Conservation (phyloP, 2,888 invertebrate genomes). For the Psylliodes chrysocephalus region DNA sequence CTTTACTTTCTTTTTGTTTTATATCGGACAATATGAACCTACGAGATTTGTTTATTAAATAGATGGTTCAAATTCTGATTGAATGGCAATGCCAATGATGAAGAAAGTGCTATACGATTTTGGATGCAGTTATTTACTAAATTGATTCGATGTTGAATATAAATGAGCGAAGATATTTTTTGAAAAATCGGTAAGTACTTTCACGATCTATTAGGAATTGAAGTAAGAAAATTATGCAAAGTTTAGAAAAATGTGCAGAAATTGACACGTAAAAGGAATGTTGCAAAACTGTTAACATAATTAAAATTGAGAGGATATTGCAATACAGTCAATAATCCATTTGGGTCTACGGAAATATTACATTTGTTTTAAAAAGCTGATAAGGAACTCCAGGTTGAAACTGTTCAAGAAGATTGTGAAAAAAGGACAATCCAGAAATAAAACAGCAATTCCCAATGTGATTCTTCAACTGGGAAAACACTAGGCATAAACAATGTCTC, state of each 20-base stretch:
- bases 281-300: too few species aligned
- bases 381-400: too few species aligned
- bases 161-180: slow-evolving; percentile 23
- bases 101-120: slow-evolving; percentile 57
- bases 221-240: slow-evolving; percentile 6
- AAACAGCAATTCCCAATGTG: too few species aligned
- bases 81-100: slow-evolving; percentile 51
- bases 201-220: slow-evolving; percentile 17
- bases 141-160: slow-evolving; percentile 39
- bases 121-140: slow-evolving; percentile 49
- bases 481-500: too few species aligned
- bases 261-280: background rate
- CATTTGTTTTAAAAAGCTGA: too few species aligned
- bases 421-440: too few species aligned
- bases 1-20: slow-evolving; percentile 59
- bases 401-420: too few species aligned
- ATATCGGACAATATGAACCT: slow-evolving; percentile 52
- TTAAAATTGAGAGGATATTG: too few species aligned
- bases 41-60: slow-evolving; percentile 58
- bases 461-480: too few species aligned
- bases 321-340: too few species aligned
- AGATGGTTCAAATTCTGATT: slow-evolving; percentile 52
- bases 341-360: too few species aligned
- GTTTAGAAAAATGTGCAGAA: background rate
- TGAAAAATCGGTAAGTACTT: slow-evolving; percentile 17